These are phyloP conservation scores for Gouania willdenowi DNA, from an alignment of 2,797 vertebrate species.

Conservation along the genomic window DNA sequence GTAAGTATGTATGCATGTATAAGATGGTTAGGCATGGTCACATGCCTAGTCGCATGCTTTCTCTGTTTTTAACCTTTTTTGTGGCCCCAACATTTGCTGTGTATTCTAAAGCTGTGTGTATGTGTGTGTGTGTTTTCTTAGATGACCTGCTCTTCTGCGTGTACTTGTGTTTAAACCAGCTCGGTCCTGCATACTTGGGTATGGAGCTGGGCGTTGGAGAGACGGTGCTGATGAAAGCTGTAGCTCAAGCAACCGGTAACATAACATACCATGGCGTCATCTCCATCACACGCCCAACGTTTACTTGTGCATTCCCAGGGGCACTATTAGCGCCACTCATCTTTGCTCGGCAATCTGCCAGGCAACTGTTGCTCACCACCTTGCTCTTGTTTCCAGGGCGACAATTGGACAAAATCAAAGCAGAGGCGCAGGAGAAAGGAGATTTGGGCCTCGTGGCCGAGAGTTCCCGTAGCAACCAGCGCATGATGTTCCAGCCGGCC, in stretches of 20 bases:
- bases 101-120: not conserved
- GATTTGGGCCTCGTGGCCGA: conserved; percentile 89
- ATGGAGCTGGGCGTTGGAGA: conserved; percentile 88
- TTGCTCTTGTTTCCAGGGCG: conserved; percentile 77
- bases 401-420: conserved; percentile 86
- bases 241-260: conserved; percentile 89
- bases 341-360: conserved; percentile 16
- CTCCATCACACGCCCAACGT: conserved; percentile 4
- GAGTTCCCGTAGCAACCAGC: conserved; percentile 87
- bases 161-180: conserved; percentile 87
- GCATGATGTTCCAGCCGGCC: conserved; percentile 85
- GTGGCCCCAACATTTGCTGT: no score
- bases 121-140: conserved; percentile 33
- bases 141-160: conserved; percentile 84
- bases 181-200: conserved; percentile 87
- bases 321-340: conserved; percentile 14
- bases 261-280: not conserved
- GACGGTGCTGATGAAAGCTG: conserved; percentile 86
- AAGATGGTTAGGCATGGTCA: no score
- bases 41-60: no score
- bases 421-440: conserved; percentile 84
- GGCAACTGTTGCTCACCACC: conserved; percentile 20
- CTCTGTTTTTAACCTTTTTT: no score
- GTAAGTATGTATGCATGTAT: no score
- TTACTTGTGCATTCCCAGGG: conserved; percentile 13